Conservation (phyloP, 2,113 vertebrate genomes). For the Sander lucioperca region DNA sequence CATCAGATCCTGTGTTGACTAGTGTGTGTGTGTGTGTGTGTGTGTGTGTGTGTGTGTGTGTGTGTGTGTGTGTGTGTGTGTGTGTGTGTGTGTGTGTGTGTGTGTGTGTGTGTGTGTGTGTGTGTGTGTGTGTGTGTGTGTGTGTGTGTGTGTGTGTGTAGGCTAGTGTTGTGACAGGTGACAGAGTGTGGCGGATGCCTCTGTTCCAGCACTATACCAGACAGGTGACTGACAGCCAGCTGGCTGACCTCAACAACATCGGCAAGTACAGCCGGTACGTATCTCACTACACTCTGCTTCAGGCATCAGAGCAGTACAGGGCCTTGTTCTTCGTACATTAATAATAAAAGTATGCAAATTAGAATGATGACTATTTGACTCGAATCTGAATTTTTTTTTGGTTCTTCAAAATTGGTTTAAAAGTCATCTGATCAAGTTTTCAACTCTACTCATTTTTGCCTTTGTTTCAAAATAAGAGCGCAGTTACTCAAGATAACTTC, state of each 20-base stretch:
- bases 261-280: constrained; percentile 93
- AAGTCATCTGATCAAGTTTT: too few species aligned
- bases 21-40: too few species aligned
- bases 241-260: constrained; percentile 97
- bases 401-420: background rate
- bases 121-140: constrained; percentile 69
- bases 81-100: too few species aligned
- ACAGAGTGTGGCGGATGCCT: constrained; percentile 98
- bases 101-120: constrained; percentile 1
- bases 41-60: constrained; percentile 10
- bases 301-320: background rate
- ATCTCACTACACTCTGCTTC: background rate
- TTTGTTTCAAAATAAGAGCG: background rate
- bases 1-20: constrained; percentile 39
- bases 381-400: background rate
- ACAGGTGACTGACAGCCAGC: constrained; percentile 92
- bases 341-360: background rate
- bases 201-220: constrained; percentile 96
- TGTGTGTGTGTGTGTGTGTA: constrained; percentile 73
- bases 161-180: constrained; percentile 95
- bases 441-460: background rate
- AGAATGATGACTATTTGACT: background rate
- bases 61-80: too few species aligned
- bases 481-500: background rate
- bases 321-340: background rate